These are phyloP conservation scores for Serranus cabrilla DNA, from an alignment of 2,797 vertebrate genomes.

Conservation along the genomic window DNA sequence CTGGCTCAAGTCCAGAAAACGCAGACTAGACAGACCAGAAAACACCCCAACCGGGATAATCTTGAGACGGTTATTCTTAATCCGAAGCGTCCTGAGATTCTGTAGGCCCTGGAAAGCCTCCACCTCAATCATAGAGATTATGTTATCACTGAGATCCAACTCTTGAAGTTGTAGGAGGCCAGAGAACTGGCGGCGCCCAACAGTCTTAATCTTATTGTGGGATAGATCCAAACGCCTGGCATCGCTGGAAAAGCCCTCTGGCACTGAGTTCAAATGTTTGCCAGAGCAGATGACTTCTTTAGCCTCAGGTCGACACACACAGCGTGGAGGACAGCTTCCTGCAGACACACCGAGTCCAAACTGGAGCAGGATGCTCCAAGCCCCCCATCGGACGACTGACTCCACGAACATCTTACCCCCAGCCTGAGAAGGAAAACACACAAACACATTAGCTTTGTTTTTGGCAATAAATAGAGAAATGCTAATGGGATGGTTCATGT, in stretches of 20 bases:
- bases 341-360: constrained; percentile 73
- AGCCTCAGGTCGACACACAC: constrained; percentile 84
- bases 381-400: constrained; percentile 80
- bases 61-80: constrained; percentile 90
- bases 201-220: constrained; percentile 88
- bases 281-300: constrained; percentile 88
- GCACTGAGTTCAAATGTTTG: constrained; percentile 86
- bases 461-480: neutral
- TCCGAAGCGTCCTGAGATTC: constrained; percentile 85
- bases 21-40: constrained; percentile 86
- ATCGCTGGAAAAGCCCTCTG: constrained; percentile 86
- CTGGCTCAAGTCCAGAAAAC: constrained; percentile 88
- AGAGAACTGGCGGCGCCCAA: constrained; percentile 88
- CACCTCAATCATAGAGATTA: constrained; percentile 89
- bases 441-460: constrained; percentile 18
- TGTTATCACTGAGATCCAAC: constrained; percentile 91
- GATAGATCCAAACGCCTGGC: constrained; percentile 88
- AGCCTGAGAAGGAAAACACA: constrained; percentile 70
- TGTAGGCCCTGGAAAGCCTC: constrained; percentile 90
- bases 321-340: constrained; percentile 85
- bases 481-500: neutral
- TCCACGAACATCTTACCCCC: constrained; percentile 87
- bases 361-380: constrained; percentile 80
- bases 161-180: constrained; percentile 87
- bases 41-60: constrained; percentile 91